Evolutionary conservation across 2,113 vertebrate genomes (phyloP).

Genomic region (Aplodontia rufa): DNA sequence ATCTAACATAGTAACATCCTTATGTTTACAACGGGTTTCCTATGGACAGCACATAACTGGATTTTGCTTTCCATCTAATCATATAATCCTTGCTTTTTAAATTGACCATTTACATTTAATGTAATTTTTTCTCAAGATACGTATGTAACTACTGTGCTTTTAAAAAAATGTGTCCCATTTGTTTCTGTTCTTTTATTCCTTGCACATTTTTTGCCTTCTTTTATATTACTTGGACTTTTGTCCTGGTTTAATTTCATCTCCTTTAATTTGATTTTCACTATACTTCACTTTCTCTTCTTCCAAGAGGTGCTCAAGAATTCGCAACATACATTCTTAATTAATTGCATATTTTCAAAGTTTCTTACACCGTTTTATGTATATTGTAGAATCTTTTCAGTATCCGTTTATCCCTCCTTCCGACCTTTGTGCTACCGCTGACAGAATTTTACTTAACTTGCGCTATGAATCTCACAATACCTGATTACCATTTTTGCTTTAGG

Average conservation of each 20-base stretch:
- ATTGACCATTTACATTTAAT: neutral
- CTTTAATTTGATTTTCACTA: neutral
- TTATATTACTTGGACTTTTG: neutral
- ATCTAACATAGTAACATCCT: neutral
- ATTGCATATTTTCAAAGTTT: neutral
- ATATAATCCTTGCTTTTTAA: neutral
- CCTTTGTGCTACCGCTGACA: neutral
- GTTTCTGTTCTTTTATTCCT: neutral
- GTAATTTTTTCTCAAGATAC: neutral
- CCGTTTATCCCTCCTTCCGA: neutral
- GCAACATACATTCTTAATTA: neutral
- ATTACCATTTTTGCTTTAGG: conserved; percentile 22
- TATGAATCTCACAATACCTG: neutral
- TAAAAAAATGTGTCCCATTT: neutral
- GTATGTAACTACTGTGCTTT: neutral
- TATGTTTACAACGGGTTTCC: neutral
- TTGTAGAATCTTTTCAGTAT: neutral
- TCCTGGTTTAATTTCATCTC: neutral
- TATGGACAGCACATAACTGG: neutral
- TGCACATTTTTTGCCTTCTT: neutral
- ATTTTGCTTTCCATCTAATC: neutral
- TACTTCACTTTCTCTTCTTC: neutral
- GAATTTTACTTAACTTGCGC: neutral
- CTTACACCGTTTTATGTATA: neutral
- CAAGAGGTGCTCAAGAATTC: neutral